phyloP scores from a whole-genome alignment of 2,888 invertebrate genomes.

The Endomychus coccineus region DNA sequence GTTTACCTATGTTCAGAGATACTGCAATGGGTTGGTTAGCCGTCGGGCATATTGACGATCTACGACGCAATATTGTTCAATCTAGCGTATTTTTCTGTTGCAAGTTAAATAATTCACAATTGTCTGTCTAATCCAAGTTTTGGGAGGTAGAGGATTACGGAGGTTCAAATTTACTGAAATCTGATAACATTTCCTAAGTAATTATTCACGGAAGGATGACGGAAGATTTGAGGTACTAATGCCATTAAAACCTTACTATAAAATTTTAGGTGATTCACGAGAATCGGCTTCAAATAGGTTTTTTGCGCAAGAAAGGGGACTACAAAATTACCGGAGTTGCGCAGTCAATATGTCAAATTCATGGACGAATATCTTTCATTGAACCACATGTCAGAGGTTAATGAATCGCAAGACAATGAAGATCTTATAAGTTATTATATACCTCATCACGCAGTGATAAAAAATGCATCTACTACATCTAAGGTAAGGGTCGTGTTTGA shows the following conservation, averaged over 20 bases:
- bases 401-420: background rate
- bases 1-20: no score
- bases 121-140: background rate
- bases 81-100: background rate
- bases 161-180: conserved; percentile 1
- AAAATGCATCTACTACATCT: background rate
- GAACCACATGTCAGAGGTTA: background rate
- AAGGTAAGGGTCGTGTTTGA: conserved; percentile 1
- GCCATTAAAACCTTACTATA: background rate
- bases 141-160: background rate
- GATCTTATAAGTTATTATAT: background rate
- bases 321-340: background rate
- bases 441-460: conserved; percentile 1
- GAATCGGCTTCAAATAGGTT: background rate
- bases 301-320: background rate
- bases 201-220: background rate
- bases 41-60: background rate
- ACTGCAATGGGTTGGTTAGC: background rate
- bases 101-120: background rate
- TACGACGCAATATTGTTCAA: background rate
- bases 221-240: background rate
- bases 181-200: background rate
- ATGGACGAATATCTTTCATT: conserved; percentile 1
- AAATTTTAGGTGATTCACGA: background rate
- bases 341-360: background rate